Percentiles rank a stretch among this genome's conserved stretches.
Evolutionary conservation across 2,113 vertebrate species (phyloP).

Genomic region (Gymnobelideus leadbeateri): DNA sequence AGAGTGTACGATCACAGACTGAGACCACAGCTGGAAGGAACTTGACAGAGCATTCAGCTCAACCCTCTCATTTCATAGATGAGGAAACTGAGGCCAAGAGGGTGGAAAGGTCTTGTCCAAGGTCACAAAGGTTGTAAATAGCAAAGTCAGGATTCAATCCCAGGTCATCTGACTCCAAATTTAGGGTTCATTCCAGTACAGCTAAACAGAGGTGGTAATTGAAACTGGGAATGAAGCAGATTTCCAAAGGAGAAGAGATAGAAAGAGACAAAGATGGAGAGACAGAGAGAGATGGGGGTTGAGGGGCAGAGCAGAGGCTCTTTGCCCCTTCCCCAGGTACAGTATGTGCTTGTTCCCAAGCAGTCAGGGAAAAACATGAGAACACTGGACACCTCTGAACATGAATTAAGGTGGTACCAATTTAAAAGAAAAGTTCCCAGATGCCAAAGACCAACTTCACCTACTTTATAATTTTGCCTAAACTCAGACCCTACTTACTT

Average conservation of each 20-base stretch:
- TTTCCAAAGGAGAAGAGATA: not conserved
- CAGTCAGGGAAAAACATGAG: not conserved
- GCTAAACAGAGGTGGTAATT: not conserved
- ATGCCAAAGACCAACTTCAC: slow-evolving; percentile 41
- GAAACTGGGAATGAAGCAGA: not conserved
- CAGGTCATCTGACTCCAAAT: not conserved
- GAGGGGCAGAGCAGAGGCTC: too few relatives aligned
- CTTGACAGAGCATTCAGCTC: not conserved
- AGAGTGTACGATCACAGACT: not conserved
- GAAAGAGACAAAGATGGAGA: too few relatives aligned
- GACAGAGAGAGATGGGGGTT: too few relatives aligned
- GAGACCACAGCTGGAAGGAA: not conserved
- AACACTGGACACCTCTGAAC: not conserved
- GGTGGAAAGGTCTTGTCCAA: not conserved
- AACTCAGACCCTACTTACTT: slow-evolving; percentile 42
- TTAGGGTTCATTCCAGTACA: not conserved
- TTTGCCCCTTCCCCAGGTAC: not conserved
- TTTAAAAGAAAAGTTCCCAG: not conserved
- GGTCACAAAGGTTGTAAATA: not conserved
- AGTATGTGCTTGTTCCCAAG: too few relatives aligned
- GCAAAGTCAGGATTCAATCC: not conserved
- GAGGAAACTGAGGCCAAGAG: not conserved
- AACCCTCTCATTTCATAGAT: not conserved
- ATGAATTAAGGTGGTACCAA: not conserved
- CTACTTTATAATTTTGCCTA: slow-evolving; percentile 32